Evolutionary conservation across 2,797 vertebrate genomes (phyloP), one percentile per base, ranked within the genome.

Genomic region (Rhinatrema bivittatum): DNA sequence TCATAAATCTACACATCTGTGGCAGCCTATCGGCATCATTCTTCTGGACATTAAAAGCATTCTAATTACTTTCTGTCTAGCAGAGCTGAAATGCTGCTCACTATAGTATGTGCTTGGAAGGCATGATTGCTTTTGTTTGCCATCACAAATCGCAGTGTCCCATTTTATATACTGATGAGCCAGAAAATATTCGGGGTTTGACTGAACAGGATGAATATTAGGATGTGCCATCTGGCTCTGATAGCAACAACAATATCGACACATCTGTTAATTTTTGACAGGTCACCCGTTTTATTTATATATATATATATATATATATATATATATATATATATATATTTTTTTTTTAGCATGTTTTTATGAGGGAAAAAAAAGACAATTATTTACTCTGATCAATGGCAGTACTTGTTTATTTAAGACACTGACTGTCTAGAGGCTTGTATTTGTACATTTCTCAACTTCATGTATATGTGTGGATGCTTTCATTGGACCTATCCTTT

Each of bases 1-100:
- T 95, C 95, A 98, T 96, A 95, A 92, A 94, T 90, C 87, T 84
- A 84, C 92, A 95, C 91, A 95, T 96, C 91, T 93, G 91, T 87
- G 82, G 81, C 84, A 83, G 87, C 78, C 87, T 83, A 86, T 87
- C 83, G 84, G 78, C 81, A 82, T 79, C 79, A 84, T 82, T 85
- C 80, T 85, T 81, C 84, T 82, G 80, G 82, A 86, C 80, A 84
- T 87, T 85, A 85, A 84, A 86, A 84, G 82, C 82, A 87, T 84
- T 85, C 83, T 86, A 85, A 86, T 86, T 85, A 84, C 82, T 85
- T 86, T 85, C 81, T 84, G 82, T 84, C 82, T 84, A 77, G 80
- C 79, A 73, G 78, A 82, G 81, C 79, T 79, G 80, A 84, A 85
- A 86, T 81, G 76, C 77, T 75, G 80, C 81, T 81, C 82, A 76